Evolutionary conservation across 2,113 vertebrate genomes (phyloP).

Genomic region (Rhea americana): DNA sequence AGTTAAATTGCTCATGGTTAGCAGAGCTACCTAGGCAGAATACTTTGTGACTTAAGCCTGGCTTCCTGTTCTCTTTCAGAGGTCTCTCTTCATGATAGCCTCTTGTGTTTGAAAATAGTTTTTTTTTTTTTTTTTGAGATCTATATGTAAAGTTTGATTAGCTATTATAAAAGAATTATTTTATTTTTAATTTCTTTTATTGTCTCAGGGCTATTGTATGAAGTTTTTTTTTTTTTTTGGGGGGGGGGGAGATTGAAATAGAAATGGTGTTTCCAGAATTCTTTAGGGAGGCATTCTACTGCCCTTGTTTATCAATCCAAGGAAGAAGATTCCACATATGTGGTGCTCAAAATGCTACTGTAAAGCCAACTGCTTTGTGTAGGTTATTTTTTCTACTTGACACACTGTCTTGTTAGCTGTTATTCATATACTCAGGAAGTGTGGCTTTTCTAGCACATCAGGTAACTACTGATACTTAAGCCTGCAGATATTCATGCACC

Average conservation of each 20-base stretch:
- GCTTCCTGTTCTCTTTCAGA: background rate
- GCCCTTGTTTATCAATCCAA: background rate
- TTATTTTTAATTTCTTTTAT: no score
- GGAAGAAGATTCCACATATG: no score
- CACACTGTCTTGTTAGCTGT: background rate
- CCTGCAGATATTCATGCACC: background rate
- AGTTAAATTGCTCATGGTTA: background rate
- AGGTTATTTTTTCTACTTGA: background rate
- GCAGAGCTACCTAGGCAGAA: background rate
- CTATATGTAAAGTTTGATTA: no score
- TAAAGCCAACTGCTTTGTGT: background rate
- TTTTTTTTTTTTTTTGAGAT: no score
- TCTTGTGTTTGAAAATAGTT: background rate
- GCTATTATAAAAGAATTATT: no score
- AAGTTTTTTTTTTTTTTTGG: fast-evolving
- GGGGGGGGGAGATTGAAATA: background rate
- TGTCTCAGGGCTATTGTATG: no score
- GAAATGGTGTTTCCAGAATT: background rate
- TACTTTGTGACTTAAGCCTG: background rate
- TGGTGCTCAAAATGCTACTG: no score
- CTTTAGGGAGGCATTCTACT: background rate
- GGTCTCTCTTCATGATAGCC: background rate
- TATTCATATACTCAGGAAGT: fast-evolving
- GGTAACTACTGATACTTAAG: background rate
- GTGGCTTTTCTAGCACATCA: background rate